Evolutionary conservation across 2,888 invertebrate species (phyloP).

Genomic region (Pocota personata): DNA sequence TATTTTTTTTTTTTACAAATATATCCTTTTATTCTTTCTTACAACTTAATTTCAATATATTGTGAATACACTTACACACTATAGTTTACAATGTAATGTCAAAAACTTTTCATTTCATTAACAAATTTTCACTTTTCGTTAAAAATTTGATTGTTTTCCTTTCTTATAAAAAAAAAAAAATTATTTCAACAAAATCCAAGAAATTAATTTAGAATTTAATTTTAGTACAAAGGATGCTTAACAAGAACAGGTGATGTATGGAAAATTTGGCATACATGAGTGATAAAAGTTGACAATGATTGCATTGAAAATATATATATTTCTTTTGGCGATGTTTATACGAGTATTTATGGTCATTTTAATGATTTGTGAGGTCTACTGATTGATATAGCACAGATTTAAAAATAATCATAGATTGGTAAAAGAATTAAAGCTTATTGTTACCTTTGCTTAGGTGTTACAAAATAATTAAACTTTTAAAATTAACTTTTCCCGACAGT

Average conservation of each 20-base stretch:
- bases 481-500: not conserved
- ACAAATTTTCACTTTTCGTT: not conserved
- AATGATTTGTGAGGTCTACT: slow-evolving; percentile 37
- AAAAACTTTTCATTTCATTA: slow-evolving; percentile 14
- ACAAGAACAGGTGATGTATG: slow-evolving; percentile 48
- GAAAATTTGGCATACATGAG: slow-evolving; percentile 72
- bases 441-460: not conserved
- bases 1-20: slow-evolving; percentile 68
- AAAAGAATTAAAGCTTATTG: not conserved
- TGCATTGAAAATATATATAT: slow-evolving; percentile 30
- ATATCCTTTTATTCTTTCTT: slow-evolving; percentile 52
- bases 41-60: slow-evolving; percentile 20
- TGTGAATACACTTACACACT: slow-evolving; percentile 54
- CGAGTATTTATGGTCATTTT: slow-evolving; percentile 31
- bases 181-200: not conserved
- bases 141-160: not conserved
- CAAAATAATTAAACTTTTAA: not conserved
- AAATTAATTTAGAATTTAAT: not conserved
- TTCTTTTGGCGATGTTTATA: slow-evolving; percentile 64
- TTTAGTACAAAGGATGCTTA: slow-evolving; percentile 23
- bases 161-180: slow-evolving; percentile 28
- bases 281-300: slow-evolving; percentile 53
- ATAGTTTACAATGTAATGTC: slow-evolving; percentile 61
- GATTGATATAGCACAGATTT: not conserved
- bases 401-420: not conserved